Conservation (phyloP, 2,888 invertebrate species). For the Rosalia funebris region DNA sequence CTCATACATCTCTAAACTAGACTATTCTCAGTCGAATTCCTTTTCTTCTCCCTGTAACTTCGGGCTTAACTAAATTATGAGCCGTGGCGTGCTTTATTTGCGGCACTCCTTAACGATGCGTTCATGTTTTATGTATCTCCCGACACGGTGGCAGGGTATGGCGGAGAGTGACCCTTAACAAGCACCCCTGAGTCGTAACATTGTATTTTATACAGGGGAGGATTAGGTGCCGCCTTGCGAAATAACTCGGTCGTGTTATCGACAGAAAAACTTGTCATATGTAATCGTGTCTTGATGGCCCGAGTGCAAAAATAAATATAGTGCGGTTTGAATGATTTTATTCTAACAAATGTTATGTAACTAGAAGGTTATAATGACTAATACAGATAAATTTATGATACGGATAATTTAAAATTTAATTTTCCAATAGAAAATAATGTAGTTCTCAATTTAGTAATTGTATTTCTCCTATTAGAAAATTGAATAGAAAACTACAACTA, state of each 20-base stretch:
- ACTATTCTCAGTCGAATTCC: constrained; percentile 20
- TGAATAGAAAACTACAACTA: no score
- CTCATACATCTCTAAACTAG: constrained; percentile 5
- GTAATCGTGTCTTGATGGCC: constrained; percentile 13
- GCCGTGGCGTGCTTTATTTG: constrained; percentile 48
- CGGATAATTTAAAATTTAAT: no score
- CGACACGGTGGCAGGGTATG: constrained; percentile 32
- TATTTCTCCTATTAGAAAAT: no score
- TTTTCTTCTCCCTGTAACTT: constrained; percentile 18
- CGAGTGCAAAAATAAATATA: no score
- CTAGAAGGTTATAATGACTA: no score
- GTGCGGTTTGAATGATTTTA: no score
- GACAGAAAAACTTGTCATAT: constrained; percentile 5
- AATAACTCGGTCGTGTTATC: constrained; percentile 1
- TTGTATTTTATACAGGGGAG: background rate
- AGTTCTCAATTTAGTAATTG: no score
- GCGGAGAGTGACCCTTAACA: constrained; percentile 24
- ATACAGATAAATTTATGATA: no score
- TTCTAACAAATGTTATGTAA: no score
- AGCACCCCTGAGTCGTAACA: constrained; percentile 4
- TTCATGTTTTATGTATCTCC: constrained; percentile 55
- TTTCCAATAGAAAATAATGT: no score
- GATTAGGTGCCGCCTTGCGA: constrained; percentile 4
- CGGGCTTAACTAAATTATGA: constrained; percentile 51
- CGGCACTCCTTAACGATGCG: constrained; percentile 52